A percentile compares a stretch with the other conserved stretches of the same genome.
Evolutionary conservation across 2,888 invertebrate species (phyloP).

Genomic region (Masnerella sp.): DNA sequence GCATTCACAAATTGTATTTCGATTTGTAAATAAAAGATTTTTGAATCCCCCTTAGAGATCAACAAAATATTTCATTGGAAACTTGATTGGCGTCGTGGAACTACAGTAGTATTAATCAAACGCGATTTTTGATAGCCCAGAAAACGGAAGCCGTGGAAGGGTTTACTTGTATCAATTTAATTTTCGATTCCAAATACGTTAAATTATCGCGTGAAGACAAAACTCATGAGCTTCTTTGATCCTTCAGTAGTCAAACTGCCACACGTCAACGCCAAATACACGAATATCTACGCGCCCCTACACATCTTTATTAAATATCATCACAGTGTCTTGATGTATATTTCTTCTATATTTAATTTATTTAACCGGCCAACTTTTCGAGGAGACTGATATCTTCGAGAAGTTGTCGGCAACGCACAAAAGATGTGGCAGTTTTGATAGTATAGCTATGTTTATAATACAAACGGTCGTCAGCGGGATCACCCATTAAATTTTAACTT

Average conservation of each 20-base stretch:
- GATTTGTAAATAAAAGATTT: no score
- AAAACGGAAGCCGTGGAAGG: conserved; percentile 70
- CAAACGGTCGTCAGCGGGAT: background rate
- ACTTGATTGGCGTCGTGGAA: conserved; percentile 72
- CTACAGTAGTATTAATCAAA: conserved; percentile 60
- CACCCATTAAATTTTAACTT: background rate
- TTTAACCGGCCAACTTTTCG: conserved; percentile 59
- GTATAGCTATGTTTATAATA: background rate
- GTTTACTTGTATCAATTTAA: conserved; percentile 34
- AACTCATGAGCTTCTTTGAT: conserved; percentile 45
- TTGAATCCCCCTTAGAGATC: no score
- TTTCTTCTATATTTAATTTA: conserved; percentile 65
- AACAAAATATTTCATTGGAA: no score
- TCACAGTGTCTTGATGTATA: conserved; percentile 73
- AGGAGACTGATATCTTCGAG: conserved; percentile 16
- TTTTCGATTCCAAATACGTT: conserved; percentile 5
- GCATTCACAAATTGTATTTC: no score
- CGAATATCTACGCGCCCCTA: conserved; percentile 11
- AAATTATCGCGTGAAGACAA: no score
- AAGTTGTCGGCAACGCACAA: conserved; percentile 57
- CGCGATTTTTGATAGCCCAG: conserved; percentile 66
- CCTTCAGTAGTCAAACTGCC: conserved; percentile 55
- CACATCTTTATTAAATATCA: conserved; percentile 64
- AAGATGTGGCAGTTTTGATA: conserved; percentile 65
- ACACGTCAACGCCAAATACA: conserved; percentile 32